phyloP scores from a whole-genome alignment of 2,888 invertebrate genomes.

The Acanthosepion esculentum region DNA sequence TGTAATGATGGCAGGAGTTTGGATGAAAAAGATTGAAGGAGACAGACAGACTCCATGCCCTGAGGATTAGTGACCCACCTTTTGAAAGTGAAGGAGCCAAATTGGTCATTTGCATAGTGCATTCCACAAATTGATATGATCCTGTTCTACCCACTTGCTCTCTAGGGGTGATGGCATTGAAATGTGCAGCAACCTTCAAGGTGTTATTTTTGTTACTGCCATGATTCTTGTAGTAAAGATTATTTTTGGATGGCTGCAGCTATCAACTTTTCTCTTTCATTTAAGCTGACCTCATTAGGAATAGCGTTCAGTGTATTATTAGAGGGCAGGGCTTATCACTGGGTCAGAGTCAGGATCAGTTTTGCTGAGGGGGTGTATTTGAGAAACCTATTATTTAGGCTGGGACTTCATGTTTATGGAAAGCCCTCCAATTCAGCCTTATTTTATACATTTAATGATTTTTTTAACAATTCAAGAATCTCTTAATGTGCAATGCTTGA shows the following conservation, averaged over 20 bases:
- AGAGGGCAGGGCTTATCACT: slow-evolving; percentile 33
- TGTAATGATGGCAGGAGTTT: background rate
- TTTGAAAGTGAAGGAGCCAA: background rate
- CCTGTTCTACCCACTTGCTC: background rate
- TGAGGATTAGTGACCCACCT: background rate
- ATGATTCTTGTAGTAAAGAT: background rate
- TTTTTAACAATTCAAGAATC: too few relatives aligned
- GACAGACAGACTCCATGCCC: background rate
- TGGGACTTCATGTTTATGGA: background rate
- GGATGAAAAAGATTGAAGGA: slow-evolving; percentile 25
- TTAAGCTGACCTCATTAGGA: slow-evolving; percentile 33
- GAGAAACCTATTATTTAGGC: background rate
- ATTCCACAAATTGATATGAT: background rate
- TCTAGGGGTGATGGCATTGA: background rate
- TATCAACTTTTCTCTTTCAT: slow-evolving; percentile 33
- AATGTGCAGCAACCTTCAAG: background rate
- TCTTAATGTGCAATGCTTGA: too few relatives aligned
- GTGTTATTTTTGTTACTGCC: background rate
- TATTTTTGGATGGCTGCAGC: background rate
- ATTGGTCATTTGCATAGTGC: background rate
- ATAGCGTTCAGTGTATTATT: background rate
- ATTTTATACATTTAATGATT: too few relatives aligned
- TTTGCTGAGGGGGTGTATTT: background rate
- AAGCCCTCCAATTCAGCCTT: background rate
- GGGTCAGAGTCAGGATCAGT: background rate